Conservation (phyloP, 2,888 invertebrate species). For the Protonemura montana region DNA sequence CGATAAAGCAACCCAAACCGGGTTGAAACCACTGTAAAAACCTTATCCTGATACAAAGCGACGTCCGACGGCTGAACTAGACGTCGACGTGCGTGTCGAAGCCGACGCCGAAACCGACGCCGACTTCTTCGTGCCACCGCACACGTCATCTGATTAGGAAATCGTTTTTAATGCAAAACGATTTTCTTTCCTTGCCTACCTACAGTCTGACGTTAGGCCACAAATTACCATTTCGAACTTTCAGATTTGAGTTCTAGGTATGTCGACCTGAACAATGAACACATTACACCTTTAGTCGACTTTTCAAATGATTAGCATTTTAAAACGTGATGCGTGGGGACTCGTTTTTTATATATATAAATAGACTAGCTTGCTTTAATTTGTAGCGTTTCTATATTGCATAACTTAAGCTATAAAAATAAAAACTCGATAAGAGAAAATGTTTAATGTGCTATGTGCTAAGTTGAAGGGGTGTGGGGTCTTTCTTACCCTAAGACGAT, state of each 20-base stretch:
- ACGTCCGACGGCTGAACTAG: not conserved
- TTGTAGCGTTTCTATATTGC: not conserved
- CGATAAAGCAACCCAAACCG: not conserved
- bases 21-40: no score
- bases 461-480: not conserved
- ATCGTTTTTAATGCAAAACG: slow-evolving; percentile 40
- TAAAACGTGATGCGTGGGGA: not conserved
- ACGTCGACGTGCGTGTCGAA: not conserved
- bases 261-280: not conserved
- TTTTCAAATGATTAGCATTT: not conserved
- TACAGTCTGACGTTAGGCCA: not conserved
- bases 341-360: not conserved
- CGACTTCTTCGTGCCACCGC: not conserved
- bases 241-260: not conserved
- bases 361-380: slow-evolving; percentile 7
- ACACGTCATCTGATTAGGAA: slow-evolving; percentile 30
- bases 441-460: not conserved
- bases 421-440: not conserved
- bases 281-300: not conserved
- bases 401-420: not conserved
- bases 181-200: not conserved
- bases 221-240: not conserved
- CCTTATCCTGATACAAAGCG: not conserved
- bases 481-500: not conserved
- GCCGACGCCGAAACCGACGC: slow-evolving; percentile 8